Base-by-base conservation (phyloP, 2,797 vertebrate species). In the Salarias fasciatus region DNA sequence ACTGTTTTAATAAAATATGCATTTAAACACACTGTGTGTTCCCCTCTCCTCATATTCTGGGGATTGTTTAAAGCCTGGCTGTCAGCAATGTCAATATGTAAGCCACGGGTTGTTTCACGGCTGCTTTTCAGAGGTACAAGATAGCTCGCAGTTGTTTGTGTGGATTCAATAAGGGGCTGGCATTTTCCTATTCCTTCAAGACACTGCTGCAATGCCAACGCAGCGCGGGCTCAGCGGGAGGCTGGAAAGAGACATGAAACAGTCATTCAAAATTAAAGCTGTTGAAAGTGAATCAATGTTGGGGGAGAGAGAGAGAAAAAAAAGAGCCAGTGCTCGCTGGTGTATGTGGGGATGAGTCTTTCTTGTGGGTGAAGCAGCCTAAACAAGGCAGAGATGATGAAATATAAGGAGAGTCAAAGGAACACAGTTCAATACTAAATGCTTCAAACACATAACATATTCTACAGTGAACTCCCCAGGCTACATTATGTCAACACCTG, bases 221-320 rank as follows among this genome's bases (percentile, higher is more conserved):
- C 50, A 18, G 58, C 13, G 50, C 30, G 53, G 59, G 63, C 77
- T 67, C 82, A 82, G 77, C 24, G 44, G 67, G 18, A 66, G 36
- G 61, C n/a, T 73, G 53, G 52, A 42, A 37, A 58, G n/a, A 65
- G 47, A 84, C 63, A 66, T 60, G 14, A 62, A 75, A 72, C 48
- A 65, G 72, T 80, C 69, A 58, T 83, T 80, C 42, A 76, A 68
- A 79, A 77, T 50, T 53, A 5, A 82, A 82, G 51, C 69, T 69
- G 14, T 68, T 85, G 75, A 82, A 82, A 87, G 69, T 9, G 14
- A 75, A 64, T 83, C 8, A 18, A 62, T 64, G 49, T 47, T 40
- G 14, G 13, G 14, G 13, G 38, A 7, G 7, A 18, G 35, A 53
- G 54, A 10, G 45, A 46, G 24, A 46, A 49, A 55, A 40, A 49